phyloP scores from a whole-genome alignment of 2,113 vertebrate species.

The Chrysemys picta region DNA sequence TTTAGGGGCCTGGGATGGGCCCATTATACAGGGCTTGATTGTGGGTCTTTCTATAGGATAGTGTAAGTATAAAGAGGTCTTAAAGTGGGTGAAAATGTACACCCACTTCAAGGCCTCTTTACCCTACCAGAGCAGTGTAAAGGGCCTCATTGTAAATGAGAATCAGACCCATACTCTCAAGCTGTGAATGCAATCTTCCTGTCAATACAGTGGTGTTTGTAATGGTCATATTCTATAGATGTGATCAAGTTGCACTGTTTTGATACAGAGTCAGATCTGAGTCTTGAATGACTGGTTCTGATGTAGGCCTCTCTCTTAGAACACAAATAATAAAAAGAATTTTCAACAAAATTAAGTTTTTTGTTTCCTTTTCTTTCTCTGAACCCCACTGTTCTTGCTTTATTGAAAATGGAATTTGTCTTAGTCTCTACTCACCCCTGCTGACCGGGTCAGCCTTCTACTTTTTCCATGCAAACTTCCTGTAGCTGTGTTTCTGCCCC shows the following conservation, averaged over 20 bases:
- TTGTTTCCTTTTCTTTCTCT: background rate
- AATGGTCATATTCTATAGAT: background rate
- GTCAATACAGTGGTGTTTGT: background rate
- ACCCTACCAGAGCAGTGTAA: background rate
- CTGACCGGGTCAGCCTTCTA: background rate
- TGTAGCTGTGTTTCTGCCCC: background rate
- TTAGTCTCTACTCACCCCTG: conserved; percentile 56
- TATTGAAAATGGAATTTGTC: conserved; percentile 25
- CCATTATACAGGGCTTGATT: background rate
- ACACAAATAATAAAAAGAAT: background rate
- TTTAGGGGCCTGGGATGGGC: background rate
- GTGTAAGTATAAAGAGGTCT: background rate
- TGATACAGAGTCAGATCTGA: background rate
- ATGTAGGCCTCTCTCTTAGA: background rate
- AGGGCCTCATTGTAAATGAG: background rate
- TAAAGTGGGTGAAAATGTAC: background rate
- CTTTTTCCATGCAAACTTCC: background rate
- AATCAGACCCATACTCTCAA: background rate
- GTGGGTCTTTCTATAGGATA: background rate
- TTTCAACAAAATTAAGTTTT: background rate
- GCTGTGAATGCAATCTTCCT: background rate
- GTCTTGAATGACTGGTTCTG: conserved; percentile 21
- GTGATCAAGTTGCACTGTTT: background rate
- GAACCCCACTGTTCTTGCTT: background rate
- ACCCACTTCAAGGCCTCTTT: background rate